Conservation (phyloP, 2,888 invertebrate species). For the Drosophila ustulata region DNA sequence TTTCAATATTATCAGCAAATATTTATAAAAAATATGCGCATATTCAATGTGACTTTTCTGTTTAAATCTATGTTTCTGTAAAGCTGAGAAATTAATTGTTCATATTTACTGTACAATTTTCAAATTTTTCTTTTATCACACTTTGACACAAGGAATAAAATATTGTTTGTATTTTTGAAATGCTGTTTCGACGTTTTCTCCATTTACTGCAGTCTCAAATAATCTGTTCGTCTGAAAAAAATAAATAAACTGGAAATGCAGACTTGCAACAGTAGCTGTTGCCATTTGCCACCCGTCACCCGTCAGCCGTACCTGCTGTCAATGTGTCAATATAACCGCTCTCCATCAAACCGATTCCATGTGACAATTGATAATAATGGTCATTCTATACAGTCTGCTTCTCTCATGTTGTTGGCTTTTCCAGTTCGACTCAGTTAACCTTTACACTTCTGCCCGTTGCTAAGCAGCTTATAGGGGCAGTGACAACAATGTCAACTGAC, state of each 20-base stretch:
- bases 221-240: not conserved
- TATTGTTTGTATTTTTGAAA: not conserved
- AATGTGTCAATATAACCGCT: slow-evolving; percentile 26
- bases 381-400: slow-evolving; percentile 1
- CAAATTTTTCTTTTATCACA: not conserved
- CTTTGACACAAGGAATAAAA: not conserved
- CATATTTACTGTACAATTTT: no score
- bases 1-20: not conserved
- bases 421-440: slow-evolving; percentile 47
- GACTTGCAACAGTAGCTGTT: not conserved
- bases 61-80: not conserved
- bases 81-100: no score
- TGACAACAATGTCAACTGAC: slow-evolving; percentile 24
- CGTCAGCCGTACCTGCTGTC: slow-evolving; percentile 12
- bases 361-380: slow-evolving; percentile 49
- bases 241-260: not conserved
- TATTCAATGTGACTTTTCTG: not conserved
- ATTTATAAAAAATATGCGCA: not conserved
- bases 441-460: slow-evolving; percentile 46
- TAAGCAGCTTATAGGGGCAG: slow-evolving; percentile 57
- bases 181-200: not conserved
- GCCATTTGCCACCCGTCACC: not conserved
- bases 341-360: slow-evolving; percentile 39
- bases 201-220: not conserved
- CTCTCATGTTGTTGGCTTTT: slow-evolving; percentile 26